These are phyloP conservation scores for Nylanderia fulva DNA, from an alignment of 1,140 invertebrate genomes.

Conservation along the genomic window DNA sequence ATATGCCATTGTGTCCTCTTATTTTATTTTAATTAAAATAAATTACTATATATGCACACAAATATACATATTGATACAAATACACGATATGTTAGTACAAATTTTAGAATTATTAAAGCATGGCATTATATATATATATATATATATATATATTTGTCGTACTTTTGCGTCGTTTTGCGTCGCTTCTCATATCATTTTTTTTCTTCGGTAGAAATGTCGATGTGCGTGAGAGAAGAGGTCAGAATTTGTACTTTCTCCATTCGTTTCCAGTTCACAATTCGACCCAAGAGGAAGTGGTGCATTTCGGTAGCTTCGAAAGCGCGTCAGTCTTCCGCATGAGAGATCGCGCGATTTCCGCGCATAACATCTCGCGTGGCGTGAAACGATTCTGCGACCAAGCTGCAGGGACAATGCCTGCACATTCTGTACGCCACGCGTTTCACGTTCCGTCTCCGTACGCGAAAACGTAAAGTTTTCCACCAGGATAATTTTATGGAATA, in stretches of 20 bases:
- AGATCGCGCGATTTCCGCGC: constrained; percentile 1
- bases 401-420: constrained; percentile 13
- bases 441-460: not conserved
- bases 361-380: constrained; percentile 26
- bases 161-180: constrained; percentile 9
- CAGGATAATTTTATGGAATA: constrained; percentile 53
- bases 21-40: not conserved
- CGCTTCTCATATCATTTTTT: not conserved
- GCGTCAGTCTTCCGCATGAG: constrained; percentile 66
- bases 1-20: not conserved
- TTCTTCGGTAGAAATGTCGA: not conserved
- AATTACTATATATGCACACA: too few relatives aligned
- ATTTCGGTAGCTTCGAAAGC: constrained; percentile 72
- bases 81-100: not conserved
- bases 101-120: not conserved
- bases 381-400: constrained; percentile 18
- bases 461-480: constrained; percentile 15
- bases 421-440: not conserved
- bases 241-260: constrained; percentile 68
- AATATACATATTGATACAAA: too few relatives aligned
- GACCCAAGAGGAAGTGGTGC: constrained; percentile 59
- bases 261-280: constrained; percentile 63
- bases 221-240: not conserved
- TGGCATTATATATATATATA: not conserved
- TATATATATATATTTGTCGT: not conserved